Percentiles rank a stretch among this genome's conserved stretches.
Evolutionary conservation across 64 coral and sea anemone species (phyloP).

Genomic region (Trachythela sp.): DNA sequence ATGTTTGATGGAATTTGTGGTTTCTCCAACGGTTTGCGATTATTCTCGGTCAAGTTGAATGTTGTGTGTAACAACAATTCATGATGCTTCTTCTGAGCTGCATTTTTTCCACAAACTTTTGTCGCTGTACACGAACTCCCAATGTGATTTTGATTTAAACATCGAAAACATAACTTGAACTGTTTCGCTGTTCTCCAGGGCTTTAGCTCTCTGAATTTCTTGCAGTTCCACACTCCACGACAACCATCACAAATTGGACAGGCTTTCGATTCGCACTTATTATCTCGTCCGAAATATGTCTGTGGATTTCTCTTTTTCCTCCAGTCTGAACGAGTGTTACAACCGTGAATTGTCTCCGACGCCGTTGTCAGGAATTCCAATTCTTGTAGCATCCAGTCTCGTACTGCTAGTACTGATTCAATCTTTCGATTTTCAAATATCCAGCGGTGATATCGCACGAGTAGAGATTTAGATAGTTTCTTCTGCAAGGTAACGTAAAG

Average conservation of each 20-base stretch:
- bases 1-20: not conserved
- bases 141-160: slow-evolving; percentile 8
- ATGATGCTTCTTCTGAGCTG: not conserved
- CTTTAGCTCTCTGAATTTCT: not conserved
- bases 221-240: slow-evolving; percentile 42
- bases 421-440: slow-evolving; percentile 17
- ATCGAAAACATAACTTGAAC: slow-evolving; percentile 30
- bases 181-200: slow-evolving; percentile 42
- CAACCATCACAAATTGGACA: slow-evolving; percentile 35
- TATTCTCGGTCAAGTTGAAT: not conserved
- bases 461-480: slow-evolving; percentile 47
- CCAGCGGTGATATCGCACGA: slow-evolving; percentile 44
- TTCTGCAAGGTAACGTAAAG: slow-evolving; percentile 49
- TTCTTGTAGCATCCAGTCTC: slow-evolving; percentile 43
- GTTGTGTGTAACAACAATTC: slow-evolving; percentile 19
- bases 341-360: not conserved
- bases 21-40: not conserved
- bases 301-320: not conserved
- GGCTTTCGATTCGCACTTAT: not conserved
- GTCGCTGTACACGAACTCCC: not conserved
- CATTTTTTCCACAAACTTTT: slow-evolving; percentile 5
- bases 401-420: slow-evolving; percentile 21
- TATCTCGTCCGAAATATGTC: not conserved
- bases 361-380: slow-evolving; percentile 4
- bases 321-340: not conserved